Conservation (phyloP, 2,113 vertebrate species). For the Arothron firmamentum region DNA sequence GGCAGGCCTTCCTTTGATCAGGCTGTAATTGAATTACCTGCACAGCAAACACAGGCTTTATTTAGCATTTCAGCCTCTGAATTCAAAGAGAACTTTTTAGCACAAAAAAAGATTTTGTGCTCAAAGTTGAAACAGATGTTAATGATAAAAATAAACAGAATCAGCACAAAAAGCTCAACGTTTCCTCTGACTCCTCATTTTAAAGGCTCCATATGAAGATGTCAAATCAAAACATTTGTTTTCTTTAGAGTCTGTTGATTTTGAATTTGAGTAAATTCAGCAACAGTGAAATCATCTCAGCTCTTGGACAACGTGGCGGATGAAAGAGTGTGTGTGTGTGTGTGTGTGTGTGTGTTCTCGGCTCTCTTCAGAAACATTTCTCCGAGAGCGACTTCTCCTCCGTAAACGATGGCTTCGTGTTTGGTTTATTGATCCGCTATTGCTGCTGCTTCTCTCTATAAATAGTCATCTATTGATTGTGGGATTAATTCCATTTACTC, state of each 20-base stretch:
- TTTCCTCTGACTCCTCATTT: not conserved
- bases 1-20: constrained; percentile 55
- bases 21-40: constrained; percentile 60
- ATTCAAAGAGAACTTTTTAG: constrained; percentile 22
- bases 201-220: not conserved
- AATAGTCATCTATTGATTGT: constrained; percentile 39
- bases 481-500: constrained; percentile 38
- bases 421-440: constrained; percentile 30
- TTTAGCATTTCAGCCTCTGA: constrained; percentile 24
- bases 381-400: constrained; percentile 15
- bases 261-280: too few relatives aligned
- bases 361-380: not conserved
- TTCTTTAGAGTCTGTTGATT: not conserved
- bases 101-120: not conserved
- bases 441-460: constrained; percentile 29
- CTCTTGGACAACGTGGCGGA: not conserved
- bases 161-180: not conserved
- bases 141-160: not conserved
- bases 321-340: not conserved
- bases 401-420: constrained; percentile 29
- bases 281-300: not conserved
- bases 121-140: constrained; percentile 12
- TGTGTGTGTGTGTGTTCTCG: too few relatives aligned
- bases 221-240: not conserved
- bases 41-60: constrained; percentile 38